Base-by-base conservation (phyloP, 2,113 vertebrate species). In the Scolopax mira region DNA sequence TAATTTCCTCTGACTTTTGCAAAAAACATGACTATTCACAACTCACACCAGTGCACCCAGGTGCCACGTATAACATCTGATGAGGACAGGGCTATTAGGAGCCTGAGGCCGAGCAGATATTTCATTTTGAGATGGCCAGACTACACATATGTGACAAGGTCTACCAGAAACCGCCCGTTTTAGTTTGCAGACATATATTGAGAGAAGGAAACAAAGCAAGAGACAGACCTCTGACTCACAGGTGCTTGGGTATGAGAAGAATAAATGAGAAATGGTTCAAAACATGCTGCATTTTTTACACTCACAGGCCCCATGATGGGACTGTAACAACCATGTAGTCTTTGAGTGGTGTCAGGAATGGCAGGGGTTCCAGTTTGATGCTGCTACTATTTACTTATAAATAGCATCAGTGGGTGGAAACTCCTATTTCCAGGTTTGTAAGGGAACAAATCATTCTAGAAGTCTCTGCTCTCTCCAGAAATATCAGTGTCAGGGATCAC, bases 361-460 rank as follows among this genome's bases (percentile, higher is more conserved):
- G 67, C 85, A 82, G 60, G 60, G 64, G 42, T 85, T 88, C 51
- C 75, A 73, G 39, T 73, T 91, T 35, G 91, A 85, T 70, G 85
- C 35, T 2, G 2, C 37, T 67, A 22, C 27, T 79, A 30, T 83
- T 85, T 77, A 66, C 33, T 88, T 95, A 77, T 74, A 88, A 91
- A 85, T 60, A 85, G 49, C 39, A 57, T 31, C 28, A 10, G 42
- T 91, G 67, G 71, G 79, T 83, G 39, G 79, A 94, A 94, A 62
- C 39, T 79, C 83, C 30, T 46, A 24, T 69, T 89, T 94, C 60
- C 85, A 85, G n/a, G 52, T 88, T 94, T 77, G 37, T 80, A 82
- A 91, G 42, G 79, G 14, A 80, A 55, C 7, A 70, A 83, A 78
- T 64, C 14, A 48, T 24, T 60, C 42, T 35, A 70, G 51, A 79